Percentiles rank a stretch among this genome's conserved stretches.
phyloP scores from a whole-genome alignment of 2,888 invertebrate species.

The Petrophora chlorosata region DNA sequence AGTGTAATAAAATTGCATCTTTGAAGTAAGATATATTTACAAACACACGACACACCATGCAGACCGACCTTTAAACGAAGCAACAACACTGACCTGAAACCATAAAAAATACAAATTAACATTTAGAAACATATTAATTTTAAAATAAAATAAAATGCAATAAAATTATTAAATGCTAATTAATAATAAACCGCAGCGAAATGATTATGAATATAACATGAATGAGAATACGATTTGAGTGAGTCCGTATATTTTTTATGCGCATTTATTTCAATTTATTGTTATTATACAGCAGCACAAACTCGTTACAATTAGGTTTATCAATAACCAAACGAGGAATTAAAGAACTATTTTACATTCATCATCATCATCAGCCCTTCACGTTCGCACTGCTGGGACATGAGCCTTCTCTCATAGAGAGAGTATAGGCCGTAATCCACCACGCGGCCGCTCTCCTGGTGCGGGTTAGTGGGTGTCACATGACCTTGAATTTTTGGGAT shows the following conservation, averaged over 20 bases:
- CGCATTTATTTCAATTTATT: too few species aligned
- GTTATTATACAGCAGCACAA: conserved; percentile 15
- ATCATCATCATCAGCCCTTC: too few species aligned
- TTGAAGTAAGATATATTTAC: not conserved
- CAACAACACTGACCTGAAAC: conserved; percentile 59
- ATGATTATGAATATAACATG: not conserved
- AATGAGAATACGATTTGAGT: too few species aligned
- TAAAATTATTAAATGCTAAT: not conserved
- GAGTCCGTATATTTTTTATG: conserved; percentile 7
- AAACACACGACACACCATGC: conserved; percentile 48
- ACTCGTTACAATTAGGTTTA: conserved; percentile 31
- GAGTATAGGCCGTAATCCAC: too few species aligned
- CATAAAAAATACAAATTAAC: conserved; percentile 35
- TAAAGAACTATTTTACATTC: conserved; percentile 30
- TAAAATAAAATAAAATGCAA: not conserved
- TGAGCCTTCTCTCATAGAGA: too few species aligned
- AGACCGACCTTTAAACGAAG: conserved; percentile 52
- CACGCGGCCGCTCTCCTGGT: too few species aligned
- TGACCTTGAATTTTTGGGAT: too few species aligned
- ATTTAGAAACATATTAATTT: not conserved
- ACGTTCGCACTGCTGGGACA: too few species aligned
- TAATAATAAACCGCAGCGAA: not conserved
- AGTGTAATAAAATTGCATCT: too few species aligned
- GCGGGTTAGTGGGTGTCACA: too few species aligned
- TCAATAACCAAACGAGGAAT: conserved; percentile 32